Base-by-base conservation (phyloP, 2,888 invertebrate genomes). In the Acanthosepion lycidas region DNA sequence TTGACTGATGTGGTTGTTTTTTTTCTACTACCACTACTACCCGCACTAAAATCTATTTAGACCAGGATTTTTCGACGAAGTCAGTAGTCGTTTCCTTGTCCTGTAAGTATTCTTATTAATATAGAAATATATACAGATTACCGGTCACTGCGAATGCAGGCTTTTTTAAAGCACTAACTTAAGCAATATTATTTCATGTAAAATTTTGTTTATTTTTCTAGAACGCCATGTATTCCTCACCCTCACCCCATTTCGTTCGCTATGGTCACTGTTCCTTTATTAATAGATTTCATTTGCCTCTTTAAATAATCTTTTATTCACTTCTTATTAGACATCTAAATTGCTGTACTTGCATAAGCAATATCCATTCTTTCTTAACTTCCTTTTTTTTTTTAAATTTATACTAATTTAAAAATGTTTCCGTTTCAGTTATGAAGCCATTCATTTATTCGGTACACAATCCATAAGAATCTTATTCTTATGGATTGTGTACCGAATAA, bases 1-100 rank as follows among this genome's bases (percentile, higher is more conserved):
- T 78, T 8, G n/a, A 18, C 12, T n/a, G n/a, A n/a, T n/a, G n/a
- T 78, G 8, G 28, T n/a, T n/a, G 28, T 78, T 78, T 28, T 78
- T 28, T 12, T 78, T n/a, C 28, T 78, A 78, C 78, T 78, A 9
- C 78, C n/a, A 28, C 78, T n/a, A 78, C n/a, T 9, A 78, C 78
- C 28, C 64, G 4, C 6, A 28, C 64, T 64, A 28, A 28, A 78
- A 78, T 78, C 78, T 78, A 78, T 55, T 55, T 55, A 78, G 78
- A 78, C 78, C 78, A 78, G 78, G 78, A 78, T 78, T 78, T 78
- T 78, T 78, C 78, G 78, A 78, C 78, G n/a, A 78, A 78, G 28
- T 78, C 15, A 78, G 78, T 78, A 78, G 78, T 78, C 78, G 78
- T 78, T 78, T 28, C 78, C 78, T 78, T 78, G 78, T 78, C 42